These are phyloP conservation scores for Harpagus bidentatus DNA, from an alignment of 2,113 vertebrate species.

Conservation along the genomic window DNA sequence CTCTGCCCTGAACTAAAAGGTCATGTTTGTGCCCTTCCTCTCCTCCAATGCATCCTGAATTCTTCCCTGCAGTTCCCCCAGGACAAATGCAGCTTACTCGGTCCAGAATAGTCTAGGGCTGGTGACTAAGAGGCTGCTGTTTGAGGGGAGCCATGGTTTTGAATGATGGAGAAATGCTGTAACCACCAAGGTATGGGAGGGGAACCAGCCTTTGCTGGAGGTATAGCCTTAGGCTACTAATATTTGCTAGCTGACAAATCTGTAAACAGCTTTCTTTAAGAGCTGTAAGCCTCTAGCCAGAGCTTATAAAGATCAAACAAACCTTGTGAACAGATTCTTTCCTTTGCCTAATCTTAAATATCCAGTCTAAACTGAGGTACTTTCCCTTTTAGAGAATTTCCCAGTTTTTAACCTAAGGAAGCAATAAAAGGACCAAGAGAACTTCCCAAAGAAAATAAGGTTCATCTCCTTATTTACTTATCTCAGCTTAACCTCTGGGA, in stretches of 20 bases:
- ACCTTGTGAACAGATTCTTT: background rate
- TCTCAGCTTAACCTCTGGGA: background rate
- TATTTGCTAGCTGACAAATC: background rate
- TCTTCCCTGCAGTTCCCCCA: background rate
- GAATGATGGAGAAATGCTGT: background rate
- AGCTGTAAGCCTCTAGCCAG: background rate
- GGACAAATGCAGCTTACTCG: background rate
- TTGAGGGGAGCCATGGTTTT: background rate
- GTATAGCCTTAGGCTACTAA: background rate
- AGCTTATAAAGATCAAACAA: background rate
- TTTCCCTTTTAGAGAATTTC: background rate
- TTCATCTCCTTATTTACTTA: background rate
- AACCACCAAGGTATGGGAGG: background rate
- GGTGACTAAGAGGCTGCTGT: background rate
- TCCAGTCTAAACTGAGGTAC: background rate
- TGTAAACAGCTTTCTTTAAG: background rate
- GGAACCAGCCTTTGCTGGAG: background rate
- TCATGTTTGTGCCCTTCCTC: background rate
- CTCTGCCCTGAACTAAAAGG: background rate
- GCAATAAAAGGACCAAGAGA: background rate
- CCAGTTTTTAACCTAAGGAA: background rate
- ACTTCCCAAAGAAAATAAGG: background rate
- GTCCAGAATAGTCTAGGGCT: background rate
- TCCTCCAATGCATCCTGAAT: background rate
- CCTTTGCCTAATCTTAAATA: background rate